Percentiles rank a stretch among this genome's conserved stretches.
Conservation (phyloP, 2,888 invertebrate species). For the Spodoptera picta region DNA sequence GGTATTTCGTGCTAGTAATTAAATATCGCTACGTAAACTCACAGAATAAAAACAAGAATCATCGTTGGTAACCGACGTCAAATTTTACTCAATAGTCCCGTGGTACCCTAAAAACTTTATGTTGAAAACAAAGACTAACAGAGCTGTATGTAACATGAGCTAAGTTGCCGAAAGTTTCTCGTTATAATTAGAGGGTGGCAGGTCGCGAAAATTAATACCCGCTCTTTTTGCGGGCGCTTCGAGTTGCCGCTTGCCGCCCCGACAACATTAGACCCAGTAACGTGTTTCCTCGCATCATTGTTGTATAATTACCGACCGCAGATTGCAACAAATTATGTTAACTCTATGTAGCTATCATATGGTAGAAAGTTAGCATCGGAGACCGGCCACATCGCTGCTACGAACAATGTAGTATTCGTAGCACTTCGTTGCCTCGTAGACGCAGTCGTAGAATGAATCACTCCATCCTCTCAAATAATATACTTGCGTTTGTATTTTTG, state of each 20-base stretch:
- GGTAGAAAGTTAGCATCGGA: conserved; percentile 33
- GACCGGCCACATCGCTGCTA: conserved; percentile 22
- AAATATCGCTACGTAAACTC: no score
- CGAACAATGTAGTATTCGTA: conserved; percentile 43
- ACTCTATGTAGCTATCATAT: conserved; percentile 17
- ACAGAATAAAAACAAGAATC: neutral
- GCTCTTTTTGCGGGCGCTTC: conserved; percentile 65
- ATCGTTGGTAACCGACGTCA: conserved; percentile 1
- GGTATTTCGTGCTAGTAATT: no score
- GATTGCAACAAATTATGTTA: conserved; percentile 45
- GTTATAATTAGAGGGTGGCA: conserved; percentile 78
- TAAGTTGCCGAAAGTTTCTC: conserved; percentile 76
- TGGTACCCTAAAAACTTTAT: conserved; percentile 67
- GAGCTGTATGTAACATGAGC: conserved; percentile 76
- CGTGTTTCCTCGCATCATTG: conserved; percentile 37
- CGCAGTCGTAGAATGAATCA: conserved; percentile 31
- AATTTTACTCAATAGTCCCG: conserved; percentile 11
- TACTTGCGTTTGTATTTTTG: conserved; percentile 6
- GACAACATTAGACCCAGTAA: conserved; percentile 37
- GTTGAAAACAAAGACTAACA: conserved; percentile 71
- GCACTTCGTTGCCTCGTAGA: conserved; percentile 48
- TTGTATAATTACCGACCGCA: conserved; percentile 50
- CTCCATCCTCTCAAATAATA: conserved; percentile 17
- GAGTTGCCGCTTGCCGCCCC: conserved; percentile 38
- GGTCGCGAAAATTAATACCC: conserved; percentile 79